Base-by-base conservation (phyloP, 2,888 invertebrate genomes). In the Pachymerium ferrugineum region DNA sequence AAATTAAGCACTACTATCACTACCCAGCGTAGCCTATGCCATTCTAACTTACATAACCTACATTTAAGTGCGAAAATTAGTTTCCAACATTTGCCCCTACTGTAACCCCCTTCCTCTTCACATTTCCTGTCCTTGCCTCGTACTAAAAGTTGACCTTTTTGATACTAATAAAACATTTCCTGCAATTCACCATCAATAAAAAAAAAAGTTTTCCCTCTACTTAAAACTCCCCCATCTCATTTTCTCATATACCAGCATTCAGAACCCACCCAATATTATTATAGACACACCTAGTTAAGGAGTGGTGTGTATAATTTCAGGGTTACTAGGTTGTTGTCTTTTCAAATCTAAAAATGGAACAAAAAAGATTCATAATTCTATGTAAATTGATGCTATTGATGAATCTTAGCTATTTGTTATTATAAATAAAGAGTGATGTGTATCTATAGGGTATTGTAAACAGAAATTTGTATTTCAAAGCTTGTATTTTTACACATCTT, bases 121-220 rank as follows among this genome's bases (percentile, higher is more conserved):
- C 54, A 54, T 54, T 54, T 54, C 54, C 54, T 54, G 54, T 28
- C 25, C 28, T 54, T 54, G 54, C 28, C 54, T 54, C 28, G n/a
- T n/a, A n/a, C n/a, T 22, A 12, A 6, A 54, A 54, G 28, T 25
- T 54, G 54, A 54, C 54, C 54, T 54, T 28, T 54, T 54, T 54
- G 54, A 54, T 54, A 28, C 54, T 54, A 54, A 54, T 54, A 54
- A 54, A 54, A 54, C 54, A 54, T 54, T 54, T 54, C 54, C 54
- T 54, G n/a, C 54, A 54, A 54, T 54, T 54, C 54, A 54, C 22
- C 22, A 25, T 54, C 54, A 42, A 8, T n/a, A 42, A 47, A 47
- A 47, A 8, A 47, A 47, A 47, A 47, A 54, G 28, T 14, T 5
- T 25, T 14, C 25, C 54, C 54, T 54, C 38, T 8, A 16, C 38